phyloP scores from a whole-genome alignment of 2,797 vertebrate species.

The Cirrhinus mrigala region DNA sequence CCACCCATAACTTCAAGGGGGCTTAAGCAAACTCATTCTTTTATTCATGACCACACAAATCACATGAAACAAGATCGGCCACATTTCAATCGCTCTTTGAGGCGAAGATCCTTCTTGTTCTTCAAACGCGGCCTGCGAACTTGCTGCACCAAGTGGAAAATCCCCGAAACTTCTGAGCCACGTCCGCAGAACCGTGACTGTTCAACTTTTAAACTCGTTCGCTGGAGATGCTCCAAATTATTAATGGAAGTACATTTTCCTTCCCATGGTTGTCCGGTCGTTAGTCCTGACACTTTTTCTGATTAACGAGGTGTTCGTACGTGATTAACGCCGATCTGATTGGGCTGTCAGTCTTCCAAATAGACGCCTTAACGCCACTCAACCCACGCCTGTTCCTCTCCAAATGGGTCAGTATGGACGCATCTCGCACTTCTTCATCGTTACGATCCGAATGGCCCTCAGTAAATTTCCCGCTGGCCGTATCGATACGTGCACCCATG shows the following conservation, averaged over 20 bases:
- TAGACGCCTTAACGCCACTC: slow-evolving; percentile 73
- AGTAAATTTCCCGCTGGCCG: slow-evolving; percentile 71
- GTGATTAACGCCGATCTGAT: slow-evolving; percentile 80
- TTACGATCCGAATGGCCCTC: slow-evolving; percentile 71
- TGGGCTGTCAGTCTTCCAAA: slow-evolving; percentile 83
- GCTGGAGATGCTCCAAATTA: slow-evolving; percentile 80
- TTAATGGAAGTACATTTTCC: slow-evolving; percentile 70
- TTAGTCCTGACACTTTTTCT: slow-evolving; percentile 74
- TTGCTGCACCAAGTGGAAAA: slow-evolving; percentile 39
- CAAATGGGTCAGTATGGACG: slow-evolving; percentile 74
- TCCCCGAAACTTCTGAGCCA: slow-evolving; percentile 39
- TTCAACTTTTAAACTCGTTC: slow-evolving; percentile 57
- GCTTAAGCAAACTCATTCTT: slow-evolving; percentile 33
- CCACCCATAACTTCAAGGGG: slow-evolving; percentile 44
- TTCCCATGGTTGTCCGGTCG: slow-evolving; percentile 69
- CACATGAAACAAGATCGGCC: slow-evolving; percentile 43
- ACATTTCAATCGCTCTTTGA: slow-evolving; percentile 48
- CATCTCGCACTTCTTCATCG: slow-evolving; percentile 77
- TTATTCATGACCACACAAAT: slow-evolving; percentile 59
- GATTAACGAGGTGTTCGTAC: slow-evolving; percentile 76
- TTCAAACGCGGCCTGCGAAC: slow-evolving; percentile 42
- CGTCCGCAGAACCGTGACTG: slow-evolving; percentile 31
- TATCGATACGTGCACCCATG: slow-evolving; percentile 28
- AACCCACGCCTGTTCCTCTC: slow-evolving; percentile 68
- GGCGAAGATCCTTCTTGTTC: slow-evolving; percentile 31